Base-by-base conservation (phyloP, 2,797 vertebrate species). In the Loriculus beryllinus region DNA sequence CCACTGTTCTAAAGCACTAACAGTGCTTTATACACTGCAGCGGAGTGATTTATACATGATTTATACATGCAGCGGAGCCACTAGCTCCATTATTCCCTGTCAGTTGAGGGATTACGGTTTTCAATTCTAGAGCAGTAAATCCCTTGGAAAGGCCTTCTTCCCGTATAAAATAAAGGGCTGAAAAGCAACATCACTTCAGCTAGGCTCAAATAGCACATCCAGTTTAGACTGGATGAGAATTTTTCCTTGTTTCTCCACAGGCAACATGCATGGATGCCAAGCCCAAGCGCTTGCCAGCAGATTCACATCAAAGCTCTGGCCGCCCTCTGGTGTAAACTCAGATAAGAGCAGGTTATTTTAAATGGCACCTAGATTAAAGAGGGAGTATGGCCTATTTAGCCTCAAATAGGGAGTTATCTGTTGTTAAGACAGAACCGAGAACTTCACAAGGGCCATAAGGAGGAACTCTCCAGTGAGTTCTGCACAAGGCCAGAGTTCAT, bases 391-490 rank as follows among this genome's bases (percentile, higher is more conserved):
- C 42, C 63, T 0, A 11, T 4, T 4, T 42, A 49, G 47, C 77
- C 54, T 1, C 21, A 2, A 13, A 21, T 2, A 31, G 29, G 23
- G 54, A 33, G 25, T 13, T 12, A 40, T 4, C 45, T 28, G 45
- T 5, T 43, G 35, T 22, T 52, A 70, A 31, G 20, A 33, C 19
- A 69, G 71, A 40, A 18, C 14, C 0, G 7, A 72, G 26, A 45
- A 6, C 70, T 47, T 26, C 0, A 1, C 57, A 37, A 29, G 20
- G 57, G 47, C 37, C 0, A 0, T 14, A 29, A 6, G 19, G 62
- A 47, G 39, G 18, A 21, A 5, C 2, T 29, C 56, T 21, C 42
- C 19, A 17, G 54, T 4, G 31, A 54, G 25, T 9, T 40, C 52
- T 35, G 48, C 37, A 52, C 1, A 26, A 43, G 43, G 19, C 51